Conservation (phyloP, 2,113 vertebrate species). For the Salminus brasiliensis region DNA sequence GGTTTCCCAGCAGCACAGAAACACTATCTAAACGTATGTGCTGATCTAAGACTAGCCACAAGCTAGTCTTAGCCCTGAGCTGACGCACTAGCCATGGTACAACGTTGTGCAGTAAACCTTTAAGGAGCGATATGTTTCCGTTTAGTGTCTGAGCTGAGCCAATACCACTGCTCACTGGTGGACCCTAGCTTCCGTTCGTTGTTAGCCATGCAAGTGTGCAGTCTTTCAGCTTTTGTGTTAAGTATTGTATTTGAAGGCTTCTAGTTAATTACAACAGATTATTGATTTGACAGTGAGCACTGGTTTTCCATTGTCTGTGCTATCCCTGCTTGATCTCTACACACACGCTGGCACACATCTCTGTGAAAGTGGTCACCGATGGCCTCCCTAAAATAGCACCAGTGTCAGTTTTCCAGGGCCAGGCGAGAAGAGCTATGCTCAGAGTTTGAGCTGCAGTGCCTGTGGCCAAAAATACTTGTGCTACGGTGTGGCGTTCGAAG, state of each 20-base stretch:
- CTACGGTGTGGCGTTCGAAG: neutral
- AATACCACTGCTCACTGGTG: too few species aligned
- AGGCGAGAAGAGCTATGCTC: neutral
- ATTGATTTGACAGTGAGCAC: neutral
- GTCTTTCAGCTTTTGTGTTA: too few species aligned
- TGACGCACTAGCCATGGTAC: too few species aligned
- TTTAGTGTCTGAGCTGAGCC: too few species aligned
- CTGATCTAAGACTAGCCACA: too few species aligned
- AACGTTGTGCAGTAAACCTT: too few species aligned
- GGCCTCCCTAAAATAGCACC: constrained; percentile 19
- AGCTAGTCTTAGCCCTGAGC: too few species aligned
- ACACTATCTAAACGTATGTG: neutral
- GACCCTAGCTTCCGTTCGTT: too few species aligned
- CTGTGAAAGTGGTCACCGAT: neutral
- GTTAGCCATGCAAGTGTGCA: too few species aligned
- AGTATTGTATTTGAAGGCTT: neutral
- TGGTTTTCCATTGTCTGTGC: neutral
- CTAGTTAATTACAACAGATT: neutral
- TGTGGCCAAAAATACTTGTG: neutral
- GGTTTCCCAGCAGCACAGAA: neutral
- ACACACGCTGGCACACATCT: neutral
- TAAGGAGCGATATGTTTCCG: too few species aligned
- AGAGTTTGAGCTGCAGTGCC: neutral
- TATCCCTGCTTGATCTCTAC: neutral
- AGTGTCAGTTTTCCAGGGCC: constrained; percentile 15